Evolutionary conservation across 92 coral and sea anemone genomes (phyloP).

Genomic region (Ricordea florida): DNA sequence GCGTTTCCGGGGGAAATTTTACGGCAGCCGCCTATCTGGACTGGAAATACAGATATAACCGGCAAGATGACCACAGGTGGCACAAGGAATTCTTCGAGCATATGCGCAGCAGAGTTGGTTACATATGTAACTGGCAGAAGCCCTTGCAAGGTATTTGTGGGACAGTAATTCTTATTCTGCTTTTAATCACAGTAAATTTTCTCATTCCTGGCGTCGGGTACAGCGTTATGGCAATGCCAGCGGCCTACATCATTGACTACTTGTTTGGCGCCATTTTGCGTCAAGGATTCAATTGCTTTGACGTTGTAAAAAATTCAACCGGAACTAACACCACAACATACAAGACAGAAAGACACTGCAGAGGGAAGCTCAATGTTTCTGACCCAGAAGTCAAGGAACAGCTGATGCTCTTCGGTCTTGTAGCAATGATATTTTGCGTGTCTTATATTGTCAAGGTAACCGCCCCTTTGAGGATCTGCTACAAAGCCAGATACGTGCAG

Average conservation of each 20-base stretch:
- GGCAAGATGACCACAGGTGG: conserved; percentile 66
- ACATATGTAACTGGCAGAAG: conserved; percentile 73
- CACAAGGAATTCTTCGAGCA: conserved; percentile 79
- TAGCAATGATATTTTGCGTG: conserved; percentile 34
- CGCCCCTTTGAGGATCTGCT: conserved; percentile 1
- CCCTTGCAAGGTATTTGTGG: conserved; percentile 58
- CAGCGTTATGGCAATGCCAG: conserved; percentile 68
- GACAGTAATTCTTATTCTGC: conserved; percentile 32
- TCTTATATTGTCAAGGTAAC: conserved; percentile 9
- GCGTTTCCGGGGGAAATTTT: conserved; percentile 86
- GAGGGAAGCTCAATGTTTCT: conserved; percentile 6
- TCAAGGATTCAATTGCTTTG: conserved; percentile 62
- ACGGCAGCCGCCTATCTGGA: conserved; percentile 82
- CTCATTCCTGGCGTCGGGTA: conserved; percentile 66
- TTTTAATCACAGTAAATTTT: conserved; percentile 67
- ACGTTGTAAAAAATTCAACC: neutral
- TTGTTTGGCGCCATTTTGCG: conserved; percentile 70
- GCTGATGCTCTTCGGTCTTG: conserved; percentile 27
- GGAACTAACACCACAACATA: neutral
- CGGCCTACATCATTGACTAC: conserved; percentile 76
- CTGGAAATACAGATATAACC: conserved; percentile 75
- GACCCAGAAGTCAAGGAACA: conserved; percentile 50
- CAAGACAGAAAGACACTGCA: conserved; percentile 16
- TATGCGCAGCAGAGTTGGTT: conserved; percentile 75
- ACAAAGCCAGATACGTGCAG: conserved; percentile 30